Conservation (phyloP, 2,888 invertebrate species). For the Tipula vernalis region DNA sequence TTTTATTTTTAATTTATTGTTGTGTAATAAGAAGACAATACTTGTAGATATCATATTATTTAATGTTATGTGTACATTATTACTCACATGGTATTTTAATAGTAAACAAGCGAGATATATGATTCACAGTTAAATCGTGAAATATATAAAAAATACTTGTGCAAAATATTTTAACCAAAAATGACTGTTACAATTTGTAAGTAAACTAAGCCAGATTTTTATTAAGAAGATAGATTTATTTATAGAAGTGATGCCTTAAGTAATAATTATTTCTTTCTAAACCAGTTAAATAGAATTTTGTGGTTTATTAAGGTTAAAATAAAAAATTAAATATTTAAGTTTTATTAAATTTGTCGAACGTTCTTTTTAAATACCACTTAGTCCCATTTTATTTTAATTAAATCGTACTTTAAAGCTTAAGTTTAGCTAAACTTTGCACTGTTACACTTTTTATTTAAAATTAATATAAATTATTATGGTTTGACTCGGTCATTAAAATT, state of each 20-base stretch:
- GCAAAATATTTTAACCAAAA: neutral
- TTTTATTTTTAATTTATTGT: neutral
- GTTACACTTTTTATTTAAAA: too few relatives aligned
- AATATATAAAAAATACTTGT: neutral
- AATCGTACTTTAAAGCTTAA: too few relatives aligned
- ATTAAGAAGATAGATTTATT: neutral
- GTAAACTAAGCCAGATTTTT: neutral
- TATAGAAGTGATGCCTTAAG: neutral
- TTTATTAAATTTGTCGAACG: too few relatives aligned
- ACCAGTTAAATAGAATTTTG: neutral
- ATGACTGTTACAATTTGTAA: neutral
- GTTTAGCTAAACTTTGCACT: too few relatives aligned
- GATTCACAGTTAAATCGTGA: neutral
- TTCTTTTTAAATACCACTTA: too few relatives aligned
- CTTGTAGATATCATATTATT: neutral
- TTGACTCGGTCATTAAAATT: too few relatives aligned
- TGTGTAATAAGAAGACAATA: neutral
- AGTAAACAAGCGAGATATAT: neutral
- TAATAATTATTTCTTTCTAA: neutral
- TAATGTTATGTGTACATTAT: neutral
- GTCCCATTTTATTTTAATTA: too few relatives aligned
- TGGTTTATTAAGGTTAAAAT: neutral
- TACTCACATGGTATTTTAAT: neutral
- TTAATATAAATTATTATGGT: too few relatives aligned
- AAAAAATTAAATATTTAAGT: too few relatives aligned